Evolutionary conservation across 2,888 invertebrate species (phyloP), one percentile per base, ranked within the genome.

Genomic region (Epirrhoe tristata): DNA sequence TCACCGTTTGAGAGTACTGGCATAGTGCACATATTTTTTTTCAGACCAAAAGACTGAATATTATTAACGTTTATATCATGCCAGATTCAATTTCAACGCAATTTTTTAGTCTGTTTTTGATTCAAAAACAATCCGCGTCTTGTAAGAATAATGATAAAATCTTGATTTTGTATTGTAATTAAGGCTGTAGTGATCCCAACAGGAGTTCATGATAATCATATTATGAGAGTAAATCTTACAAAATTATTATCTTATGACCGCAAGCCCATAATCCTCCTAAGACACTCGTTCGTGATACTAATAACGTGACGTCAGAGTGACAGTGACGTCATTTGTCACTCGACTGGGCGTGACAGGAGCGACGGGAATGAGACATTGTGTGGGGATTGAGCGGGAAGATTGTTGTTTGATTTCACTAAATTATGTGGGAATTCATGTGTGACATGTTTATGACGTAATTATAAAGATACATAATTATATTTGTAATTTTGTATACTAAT

Each of bases 301-400:
- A 83, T 78, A 77, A 79, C 71, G 74, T 72, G 72, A 62, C 71
- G 77, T 74, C 78, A 70, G 61, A 71, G 67, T 73, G 70, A 73
- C 74, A 75, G 75, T 66, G 74, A 70, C 74, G 79, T 83, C 84
- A 78, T 80, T 80, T 79, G 80, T 82, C 79, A 77, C 77, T 61
- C 66, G 72, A 72, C 74, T 67, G 72, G 74, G 70, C 70, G 73
- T 66, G 69, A 67, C 69, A 65, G 51, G 24, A 17, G 36, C 43
- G 75, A 63, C 73, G 66, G 66, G 67, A 70, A 71, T 70, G 70
- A 71, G 72, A 69, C 69, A 69, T 71, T 60, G 57, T 59, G 58
- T 56, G 17, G 32, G 56, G 66, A 69, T 65, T 63, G 70, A 72
- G 67, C 53, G 59, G 52, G 55, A 51, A 66, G 69, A 70, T 69